Percentiles rank a stretch among this genome's conserved stretches.
Evolutionary conservation across 2,113 vertebrate genomes (phyloP).

Genomic region (Grammomys dolichurus): DNA sequence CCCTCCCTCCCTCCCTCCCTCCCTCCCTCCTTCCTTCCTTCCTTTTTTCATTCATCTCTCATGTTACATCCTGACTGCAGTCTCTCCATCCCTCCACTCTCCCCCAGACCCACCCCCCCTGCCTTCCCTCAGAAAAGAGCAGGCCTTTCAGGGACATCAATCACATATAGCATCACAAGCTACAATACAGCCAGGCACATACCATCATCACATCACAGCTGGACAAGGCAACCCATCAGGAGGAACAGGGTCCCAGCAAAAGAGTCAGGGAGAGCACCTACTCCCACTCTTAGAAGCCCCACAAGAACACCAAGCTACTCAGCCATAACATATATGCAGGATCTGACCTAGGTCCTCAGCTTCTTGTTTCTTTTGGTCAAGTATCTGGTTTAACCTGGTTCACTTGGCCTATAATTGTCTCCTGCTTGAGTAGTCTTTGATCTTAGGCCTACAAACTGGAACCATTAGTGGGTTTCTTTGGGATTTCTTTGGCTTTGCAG

Average conservation of each 20-base stretch:
- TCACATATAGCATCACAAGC: not conserved
- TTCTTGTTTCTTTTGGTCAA: not conserved
- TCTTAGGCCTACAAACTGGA: not conserved
- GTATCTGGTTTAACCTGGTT: not conserved
- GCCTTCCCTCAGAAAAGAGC: not conserved
- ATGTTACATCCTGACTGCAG: too few relatives aligned
- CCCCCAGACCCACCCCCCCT: too few relatives aligned
- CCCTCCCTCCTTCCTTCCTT: too few relatives aligned
- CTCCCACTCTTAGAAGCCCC: not conserved
- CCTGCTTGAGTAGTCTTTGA: not conserved
- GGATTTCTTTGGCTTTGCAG: not conserved
- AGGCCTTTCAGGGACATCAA: not conserved
- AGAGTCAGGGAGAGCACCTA: not conserved
- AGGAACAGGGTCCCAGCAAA: not conserved
- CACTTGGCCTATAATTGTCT: not conserved
- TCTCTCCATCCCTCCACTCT: not conserved
- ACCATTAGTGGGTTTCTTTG: not conserved
- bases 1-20: not conserved
- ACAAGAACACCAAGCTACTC: not conserved
- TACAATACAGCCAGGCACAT: not conserved
- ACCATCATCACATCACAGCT: not conserved
- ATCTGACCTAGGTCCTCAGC: not conserved
- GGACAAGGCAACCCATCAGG: not conserved
- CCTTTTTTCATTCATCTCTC: too few relatives aligned
- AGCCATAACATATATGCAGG: not conserved